Conservation (phyloP, 2,113 vertebrate species). For the Benitochromis conjunctus region DNA sequence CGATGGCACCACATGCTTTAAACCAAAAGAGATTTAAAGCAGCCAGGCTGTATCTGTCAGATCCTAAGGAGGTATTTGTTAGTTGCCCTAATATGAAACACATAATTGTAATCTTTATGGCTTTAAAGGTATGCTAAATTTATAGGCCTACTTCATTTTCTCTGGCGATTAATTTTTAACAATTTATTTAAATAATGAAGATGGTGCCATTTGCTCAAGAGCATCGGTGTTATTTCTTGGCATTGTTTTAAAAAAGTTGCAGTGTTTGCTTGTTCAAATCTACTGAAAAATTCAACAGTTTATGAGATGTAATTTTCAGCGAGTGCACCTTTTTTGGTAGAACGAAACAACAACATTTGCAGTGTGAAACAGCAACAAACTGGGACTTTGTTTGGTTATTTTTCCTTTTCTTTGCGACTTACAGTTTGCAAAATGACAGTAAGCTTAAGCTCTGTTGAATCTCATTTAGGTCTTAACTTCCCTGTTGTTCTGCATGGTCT, state of each 20-base stretch:
- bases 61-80: neutral
- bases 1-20: neutral
- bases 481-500: conserved; percentile 48
- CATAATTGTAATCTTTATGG: neutral
- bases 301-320: neutral
- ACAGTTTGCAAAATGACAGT: conserved; percentile 39
- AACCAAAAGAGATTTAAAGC: neutral
- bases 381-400: neutral
- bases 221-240: neutral
- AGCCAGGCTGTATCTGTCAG: neutral
- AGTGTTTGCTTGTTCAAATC: neutral
- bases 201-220: neutral
- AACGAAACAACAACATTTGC: neutral
- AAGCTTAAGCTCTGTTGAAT: conserved; percentile 45
- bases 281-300: neutral
- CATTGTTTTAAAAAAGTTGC: neutral
- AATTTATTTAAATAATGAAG: neutral
- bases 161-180: neutral
- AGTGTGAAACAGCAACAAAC: neutral
- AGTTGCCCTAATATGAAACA: neutral
- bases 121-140: neutral
- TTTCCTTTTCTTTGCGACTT: neutral
- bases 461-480: conserved; percentile 49
- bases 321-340: neutral
- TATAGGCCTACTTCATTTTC: neutral